Base-by-base conservation (phyloP, 2,113 vertebrate species). In the Sinocyclocheilus anshuiensis region DNA sequence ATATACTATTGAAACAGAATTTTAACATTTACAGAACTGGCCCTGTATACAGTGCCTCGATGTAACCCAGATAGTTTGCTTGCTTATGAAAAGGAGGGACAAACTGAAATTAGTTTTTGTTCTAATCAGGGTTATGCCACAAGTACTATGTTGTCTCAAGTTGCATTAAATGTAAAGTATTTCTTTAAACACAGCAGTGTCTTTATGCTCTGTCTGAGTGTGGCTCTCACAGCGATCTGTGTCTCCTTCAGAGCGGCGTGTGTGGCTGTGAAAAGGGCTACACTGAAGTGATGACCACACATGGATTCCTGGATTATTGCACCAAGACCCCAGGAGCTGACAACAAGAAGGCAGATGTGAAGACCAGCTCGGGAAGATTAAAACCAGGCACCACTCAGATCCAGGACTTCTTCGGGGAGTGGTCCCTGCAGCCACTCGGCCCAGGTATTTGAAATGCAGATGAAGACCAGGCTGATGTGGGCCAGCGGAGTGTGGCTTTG, bases 271-370 rank as follows among this genome's bases (percentile, higher is more conserved):
- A 98, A 92, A 96, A 91, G 86, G 98, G 98, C 79, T 99, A 98
- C 81, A 97, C 94, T 0, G 97, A 98, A 94, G 97, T 99, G 89
- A 97, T 99, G 97, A 97, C 95, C 92, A 96, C 97, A 50, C 95
- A 97, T 84, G 98, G 97, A n/a, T 93, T 97, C 90, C 93, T 99
- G 94, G 98, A 99, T 94, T 99, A 99, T 93, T 99, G 98, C 92
- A 95, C 97, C 92, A 97, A 97, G 93, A 95, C 97, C n/a, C 98
- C 98, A 0, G 97, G 97, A 81, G 94, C 94, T 20, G 97, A 98
- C 93, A 96, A 96, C 92, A 98, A 97, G 94, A 99, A 98, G 92
- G 98, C 97, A 20, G 97, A 99, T 83, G 98, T 98, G 90, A 99
- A 99, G 94, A 98, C 94, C 87, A 95, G 93, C 88, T 94, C 97